phyloP scores from a whole-genome alignment of 2,888 invertebrate species.

The Smittia sp. region DNA sequence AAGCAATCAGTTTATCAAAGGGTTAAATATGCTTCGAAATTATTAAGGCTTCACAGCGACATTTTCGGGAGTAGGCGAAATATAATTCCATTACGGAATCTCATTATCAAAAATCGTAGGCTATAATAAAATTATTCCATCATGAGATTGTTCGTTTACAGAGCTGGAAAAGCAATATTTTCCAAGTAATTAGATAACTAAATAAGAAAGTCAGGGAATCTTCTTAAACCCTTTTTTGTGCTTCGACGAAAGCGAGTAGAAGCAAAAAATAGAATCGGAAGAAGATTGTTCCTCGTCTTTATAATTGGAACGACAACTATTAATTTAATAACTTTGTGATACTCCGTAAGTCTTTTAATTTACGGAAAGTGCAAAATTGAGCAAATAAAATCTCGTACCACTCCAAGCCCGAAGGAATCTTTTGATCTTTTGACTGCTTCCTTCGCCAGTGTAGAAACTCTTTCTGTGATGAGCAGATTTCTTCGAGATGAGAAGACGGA shows the following conservation, averaged over 20 bases:
- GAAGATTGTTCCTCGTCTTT: not conserved
- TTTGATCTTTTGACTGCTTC: not conserved
- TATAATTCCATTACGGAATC: slow-evolving; percentile 21
- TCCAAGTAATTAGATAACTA: slow-evolving; percentile 41
- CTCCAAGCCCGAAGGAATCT: not conserved
- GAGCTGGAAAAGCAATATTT: slow-evolving; percentile 29
- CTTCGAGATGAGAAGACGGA: not conserved
- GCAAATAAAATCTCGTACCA: not conserved
- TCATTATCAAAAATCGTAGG: slow-evolving; percentile 16
- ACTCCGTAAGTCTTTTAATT: not conserved
- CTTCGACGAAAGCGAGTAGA: slow-evolving; percentile 1
- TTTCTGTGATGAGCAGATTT: not conserved
- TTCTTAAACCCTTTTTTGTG: slow-evolving; percentile 37
- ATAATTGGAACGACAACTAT: slow-evolving; percentile 36
- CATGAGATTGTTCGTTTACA: not conserved
- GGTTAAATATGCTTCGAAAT: slow-evolving; percentile 22
- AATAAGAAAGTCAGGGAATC: slow-evolving; percentile 27
- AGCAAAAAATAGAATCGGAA: not conserved
- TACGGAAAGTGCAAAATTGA: slow-evolving; percentile 5
- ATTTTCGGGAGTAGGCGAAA: slow-evolving; percentile 13
- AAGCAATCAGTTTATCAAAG: slow-evolving; percentile 16
- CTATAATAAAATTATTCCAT: slow-evolving; percentile 39
- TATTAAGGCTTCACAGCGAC: not conserved
- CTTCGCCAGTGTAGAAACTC: not conserved
- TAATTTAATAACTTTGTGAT: slow-evolving; percentile 28